Conservation (phyloP, 2,113 vertebrate genomes). For the Barnardius zonarius region DNA sequence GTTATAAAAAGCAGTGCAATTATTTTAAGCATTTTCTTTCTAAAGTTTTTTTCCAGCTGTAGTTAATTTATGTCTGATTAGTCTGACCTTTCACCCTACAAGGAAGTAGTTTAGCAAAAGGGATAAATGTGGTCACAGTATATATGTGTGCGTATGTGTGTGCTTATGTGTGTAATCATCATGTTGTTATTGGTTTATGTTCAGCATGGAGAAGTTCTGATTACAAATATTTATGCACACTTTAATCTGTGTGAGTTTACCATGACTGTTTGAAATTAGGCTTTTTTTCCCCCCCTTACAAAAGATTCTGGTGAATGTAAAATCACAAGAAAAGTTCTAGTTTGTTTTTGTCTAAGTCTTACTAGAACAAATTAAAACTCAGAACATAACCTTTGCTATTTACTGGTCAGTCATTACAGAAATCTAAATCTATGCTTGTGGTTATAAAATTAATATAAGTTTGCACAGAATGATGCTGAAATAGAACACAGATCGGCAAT, state of each 20-base stretch:
- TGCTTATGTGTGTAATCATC: not conserved
- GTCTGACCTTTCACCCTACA: conserved; percentile 69
- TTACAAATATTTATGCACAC: conserved; percentile 39
- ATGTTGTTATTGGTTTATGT: conserved; percentile 38
- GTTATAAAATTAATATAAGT: not conserved
- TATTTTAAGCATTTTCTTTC: conserved; percentile 53
- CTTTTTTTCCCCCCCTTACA: not conserved
- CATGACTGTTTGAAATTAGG: not conserved
- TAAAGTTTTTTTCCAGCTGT: conserved; percentile 65
- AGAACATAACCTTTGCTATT: not conserved
- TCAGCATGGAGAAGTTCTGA: conserved; percentile 11
- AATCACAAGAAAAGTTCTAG: not conserved
- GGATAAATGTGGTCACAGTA: conserved; percentile 51
- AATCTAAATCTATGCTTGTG: not conserved
- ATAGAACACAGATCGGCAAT: not conserved
- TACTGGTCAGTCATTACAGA: not conserved
- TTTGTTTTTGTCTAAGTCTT: not conserved
- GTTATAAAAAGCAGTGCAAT: conserved; percentile 36
- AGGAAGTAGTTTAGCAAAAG: conserved; percentile 73
- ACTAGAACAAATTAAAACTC: not conserved
- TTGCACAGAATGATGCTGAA: not conserved
- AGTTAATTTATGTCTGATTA: conserved; percentile 76
- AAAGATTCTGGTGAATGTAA: not conserved
- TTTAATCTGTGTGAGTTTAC: conserved; percentile 19
- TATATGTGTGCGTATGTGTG: not conserved